Percentiles rank a stretch among this genome's conserved stretches.
Conservation (phyloP, 2,113 vertebrate species). For the Microcebus ravelobensis region DNA sequence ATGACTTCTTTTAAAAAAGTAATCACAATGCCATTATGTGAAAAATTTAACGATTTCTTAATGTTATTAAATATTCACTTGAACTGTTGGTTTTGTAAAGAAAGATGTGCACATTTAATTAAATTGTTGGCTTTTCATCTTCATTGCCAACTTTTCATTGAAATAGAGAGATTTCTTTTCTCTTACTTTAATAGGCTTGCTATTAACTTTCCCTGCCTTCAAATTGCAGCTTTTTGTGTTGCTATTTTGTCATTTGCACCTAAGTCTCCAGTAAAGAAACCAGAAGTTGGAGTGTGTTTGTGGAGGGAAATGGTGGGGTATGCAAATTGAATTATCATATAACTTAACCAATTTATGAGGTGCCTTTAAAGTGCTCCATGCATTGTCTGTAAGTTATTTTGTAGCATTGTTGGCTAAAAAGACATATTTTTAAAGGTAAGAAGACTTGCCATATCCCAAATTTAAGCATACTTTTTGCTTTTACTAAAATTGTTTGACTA, state of each 20-base stretch:
- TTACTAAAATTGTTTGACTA: slow-evolving; percentile 30
- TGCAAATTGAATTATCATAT: neutral
- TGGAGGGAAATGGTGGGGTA: neutral
- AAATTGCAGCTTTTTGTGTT: neutral
- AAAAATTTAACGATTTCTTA: neutral
- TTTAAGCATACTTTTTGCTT: slow-evolving; percentile 41
- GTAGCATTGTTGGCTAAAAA: neutral
- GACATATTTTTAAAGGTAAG: neutral
- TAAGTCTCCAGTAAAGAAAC: neutral
- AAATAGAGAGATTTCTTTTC: slow-evolving; percentile 18
- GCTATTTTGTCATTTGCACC: neutral
- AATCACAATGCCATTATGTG: neutral
- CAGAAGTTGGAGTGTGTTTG: neutral
- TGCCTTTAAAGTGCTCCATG: neutral
- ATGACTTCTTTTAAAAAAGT: neutral
- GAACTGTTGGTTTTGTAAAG: slow-evolving; percentile 38
- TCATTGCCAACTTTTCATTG: neutral
- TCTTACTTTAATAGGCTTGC: neutral
- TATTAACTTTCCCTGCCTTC: neutral
- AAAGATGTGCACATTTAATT: neutral
- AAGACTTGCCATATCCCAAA: neutral
- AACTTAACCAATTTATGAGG: neutral
- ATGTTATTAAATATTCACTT: neutral
- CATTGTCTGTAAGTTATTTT: slow-evolving; percentile 6
- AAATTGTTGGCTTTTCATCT: slow-evolving; percentile 36